Conservation (phyloP, 2,113 vertebrate genomes). For the Forbesichthys agassizii region DNA sequence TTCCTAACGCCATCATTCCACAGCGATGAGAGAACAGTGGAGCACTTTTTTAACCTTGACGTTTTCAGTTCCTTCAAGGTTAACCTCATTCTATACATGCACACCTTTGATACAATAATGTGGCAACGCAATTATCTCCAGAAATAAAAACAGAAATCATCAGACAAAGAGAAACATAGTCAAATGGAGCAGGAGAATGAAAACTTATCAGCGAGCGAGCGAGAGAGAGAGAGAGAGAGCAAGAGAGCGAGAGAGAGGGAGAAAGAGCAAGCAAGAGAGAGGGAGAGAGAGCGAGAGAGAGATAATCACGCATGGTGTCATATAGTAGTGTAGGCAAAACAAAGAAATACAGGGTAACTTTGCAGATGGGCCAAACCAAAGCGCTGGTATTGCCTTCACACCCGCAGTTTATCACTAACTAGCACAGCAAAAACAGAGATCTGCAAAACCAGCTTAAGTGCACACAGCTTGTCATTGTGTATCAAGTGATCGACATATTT, state of each 20-base stretch:
- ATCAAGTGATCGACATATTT: no score
- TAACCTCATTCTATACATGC: neutral
- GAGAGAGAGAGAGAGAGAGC: no score
- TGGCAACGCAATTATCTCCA: neutral
- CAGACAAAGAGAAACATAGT: neutral
- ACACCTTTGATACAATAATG: constrained; percentile 2
- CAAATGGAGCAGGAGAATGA: neutral
- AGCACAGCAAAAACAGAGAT: constrained; percentile 2
- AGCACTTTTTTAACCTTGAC: neutral
- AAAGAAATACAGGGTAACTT: constrained; percentile 27
- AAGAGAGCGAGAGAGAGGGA: no score
- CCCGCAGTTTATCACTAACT: neutral
- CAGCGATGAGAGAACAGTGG: neutral
- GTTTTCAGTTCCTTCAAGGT: constrained; percentile 4
- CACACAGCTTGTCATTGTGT: neutral
- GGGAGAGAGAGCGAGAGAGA: neutral
- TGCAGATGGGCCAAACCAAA: neutral
- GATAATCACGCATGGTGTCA: neutral
- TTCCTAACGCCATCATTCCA: no score
- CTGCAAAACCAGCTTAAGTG: constrained; percentile 1
- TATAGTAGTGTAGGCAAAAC: constrained; percentile 25
- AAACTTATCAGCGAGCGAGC: neutral
- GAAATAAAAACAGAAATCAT: neutral
- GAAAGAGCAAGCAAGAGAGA: neutral
- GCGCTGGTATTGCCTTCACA: constrained; percentile 1